Evolutionary conservation across 2,888 invertebrate species (phyloP).

Genomic region (Spicauda simplicius): DNA sequence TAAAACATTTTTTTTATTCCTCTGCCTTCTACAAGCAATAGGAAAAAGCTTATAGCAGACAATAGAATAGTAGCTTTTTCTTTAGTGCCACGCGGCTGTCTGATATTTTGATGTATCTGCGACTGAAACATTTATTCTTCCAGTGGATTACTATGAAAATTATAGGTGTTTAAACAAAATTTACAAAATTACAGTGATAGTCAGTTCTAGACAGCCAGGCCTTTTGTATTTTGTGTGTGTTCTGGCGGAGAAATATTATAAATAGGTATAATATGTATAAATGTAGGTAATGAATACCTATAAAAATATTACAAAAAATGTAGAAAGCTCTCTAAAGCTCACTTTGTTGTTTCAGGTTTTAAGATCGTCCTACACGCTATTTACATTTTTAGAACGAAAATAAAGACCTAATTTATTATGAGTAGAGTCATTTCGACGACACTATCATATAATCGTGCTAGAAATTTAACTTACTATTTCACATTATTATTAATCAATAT

Average conservation of each 20-base stretch:
- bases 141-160: not conserved
- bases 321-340: not conserved
- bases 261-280: no score
- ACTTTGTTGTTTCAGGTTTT: conserved; percentile 62
- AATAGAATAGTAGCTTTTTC: not conserved
- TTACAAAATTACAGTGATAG: not conserved
- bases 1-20: no score
- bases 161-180: not conserved
- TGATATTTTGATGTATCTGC: not conserved
- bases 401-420: conserved; percentile 27
- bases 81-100: not conserved
- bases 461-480: no score
- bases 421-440: no score
- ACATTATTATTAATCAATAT: no score
- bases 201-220: no score
- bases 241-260: not conserved
- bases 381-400: conserved; percentile 65
- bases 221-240: not conserved
- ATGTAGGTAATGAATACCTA: no score
- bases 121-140: not conserved
- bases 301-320: no score
- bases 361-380: conserved; percentile 68
- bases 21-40: no score
- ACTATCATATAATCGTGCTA: no score
- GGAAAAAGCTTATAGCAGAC: no score